Conservation (phyloP, 1,140 invertebrate species). For the Drosophila dunni region DNA sequence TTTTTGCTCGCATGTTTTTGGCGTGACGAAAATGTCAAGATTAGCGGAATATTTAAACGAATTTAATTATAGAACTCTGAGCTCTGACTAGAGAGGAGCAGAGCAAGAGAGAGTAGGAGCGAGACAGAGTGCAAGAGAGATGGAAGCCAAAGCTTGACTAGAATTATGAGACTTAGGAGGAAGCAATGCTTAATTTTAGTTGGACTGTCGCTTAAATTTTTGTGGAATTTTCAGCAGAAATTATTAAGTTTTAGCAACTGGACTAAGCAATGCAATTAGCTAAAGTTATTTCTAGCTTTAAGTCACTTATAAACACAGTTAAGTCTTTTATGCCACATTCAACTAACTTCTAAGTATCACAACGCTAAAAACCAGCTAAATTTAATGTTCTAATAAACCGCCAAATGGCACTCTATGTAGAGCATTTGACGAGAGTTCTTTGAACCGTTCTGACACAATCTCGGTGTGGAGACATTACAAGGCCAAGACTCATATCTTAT, state of each 20-base stretch:
- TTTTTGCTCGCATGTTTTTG: conserved; percentile 25
- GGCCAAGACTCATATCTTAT: conserved; percentile 27
- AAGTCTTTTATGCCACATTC: too few species aligned
- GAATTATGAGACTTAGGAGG: conserved; percentile 4
- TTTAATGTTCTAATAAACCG: conserved; percentile 9
- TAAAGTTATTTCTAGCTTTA: too few species aligned
- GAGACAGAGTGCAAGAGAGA: too few species aligned
- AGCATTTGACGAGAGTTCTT: conserved; percentile 33
- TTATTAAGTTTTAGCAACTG: too few species aligned
- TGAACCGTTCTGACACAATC: conserved; percentile 18
- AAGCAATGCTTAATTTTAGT: conserved; percentile 9
- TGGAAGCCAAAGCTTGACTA: conserved; percentile 22
- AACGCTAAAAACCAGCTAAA: not conserved
- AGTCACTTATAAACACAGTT: too few species aligned
- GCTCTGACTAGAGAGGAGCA: conserved; percentile 2
- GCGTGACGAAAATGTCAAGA: conserved; percentile 31
- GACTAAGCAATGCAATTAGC: too few species aligned
- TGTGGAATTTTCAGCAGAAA: too few species aligned
- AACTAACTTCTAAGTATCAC: not conserved
- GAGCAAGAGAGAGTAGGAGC: not conserved
- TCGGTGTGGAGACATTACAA: conserved; percentile 22
- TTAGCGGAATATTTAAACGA: conserved; percentile 27
- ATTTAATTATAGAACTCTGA: conserved; percentile 27
- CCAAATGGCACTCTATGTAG: not conserved
- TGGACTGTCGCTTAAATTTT: not conserved